phyloP scores from a whole-genome alignment of 2,113 vertebrate genomes.

The Lophura nycthemera region DNA sequence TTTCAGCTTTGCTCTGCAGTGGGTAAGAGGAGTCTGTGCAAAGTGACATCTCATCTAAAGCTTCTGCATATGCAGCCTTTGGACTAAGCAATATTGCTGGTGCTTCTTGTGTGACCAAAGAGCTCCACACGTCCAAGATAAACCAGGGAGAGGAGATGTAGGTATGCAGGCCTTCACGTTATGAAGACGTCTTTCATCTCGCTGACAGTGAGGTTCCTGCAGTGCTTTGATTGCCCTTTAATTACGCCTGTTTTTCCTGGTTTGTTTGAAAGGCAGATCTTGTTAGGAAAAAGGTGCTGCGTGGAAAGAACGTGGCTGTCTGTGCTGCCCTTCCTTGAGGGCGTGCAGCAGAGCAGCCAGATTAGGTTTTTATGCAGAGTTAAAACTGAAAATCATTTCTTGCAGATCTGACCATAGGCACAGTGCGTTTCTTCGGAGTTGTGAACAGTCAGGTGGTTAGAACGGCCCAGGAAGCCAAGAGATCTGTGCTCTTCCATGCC shows the following conservation, averaged over 20 bases:
- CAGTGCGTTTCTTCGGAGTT: not conserved
- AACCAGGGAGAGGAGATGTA: slow-evolving; percentile 12
- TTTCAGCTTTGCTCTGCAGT: not conserved
- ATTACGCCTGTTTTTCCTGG: slow-evolving; percentile 63
- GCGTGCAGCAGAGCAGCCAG: not conserved
- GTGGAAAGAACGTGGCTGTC: slow-evolving; percentile 63
- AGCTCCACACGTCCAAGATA: not conserved
- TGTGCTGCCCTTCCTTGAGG: slow-evolving; percentile 65
- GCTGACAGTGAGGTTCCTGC: slow-evolving; percentile 59
- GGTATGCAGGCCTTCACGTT: slow-evolving; percentile 32
- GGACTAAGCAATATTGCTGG: slow-evolving; percentile 9
- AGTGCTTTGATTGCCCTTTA: slow-evolving; percentile 57
- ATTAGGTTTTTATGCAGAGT: not conserved
- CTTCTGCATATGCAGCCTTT: slow-evolving; percentile 23
- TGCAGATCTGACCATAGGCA: not conserved
- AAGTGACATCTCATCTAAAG: not conserved
- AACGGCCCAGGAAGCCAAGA: not conserved
- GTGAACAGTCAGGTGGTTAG: not conserved
- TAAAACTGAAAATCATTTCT: slow-evolving; percentile 22
- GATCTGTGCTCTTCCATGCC: not conserved
- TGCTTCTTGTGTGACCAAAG: slow-evolving; percentile 16
- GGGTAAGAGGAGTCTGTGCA: not conserved
- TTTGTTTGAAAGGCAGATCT: slow-evolving; percentile 67
- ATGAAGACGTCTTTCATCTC: slow-evolving; percentile 60
- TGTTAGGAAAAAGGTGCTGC: slow-evolving; percentile 57